These are phyloP conservation scores for Chiroxiphia lanceolata DNA, from an alignment of 2,797 vertebrate genomes.

Conservation along the genomic window DNA sequence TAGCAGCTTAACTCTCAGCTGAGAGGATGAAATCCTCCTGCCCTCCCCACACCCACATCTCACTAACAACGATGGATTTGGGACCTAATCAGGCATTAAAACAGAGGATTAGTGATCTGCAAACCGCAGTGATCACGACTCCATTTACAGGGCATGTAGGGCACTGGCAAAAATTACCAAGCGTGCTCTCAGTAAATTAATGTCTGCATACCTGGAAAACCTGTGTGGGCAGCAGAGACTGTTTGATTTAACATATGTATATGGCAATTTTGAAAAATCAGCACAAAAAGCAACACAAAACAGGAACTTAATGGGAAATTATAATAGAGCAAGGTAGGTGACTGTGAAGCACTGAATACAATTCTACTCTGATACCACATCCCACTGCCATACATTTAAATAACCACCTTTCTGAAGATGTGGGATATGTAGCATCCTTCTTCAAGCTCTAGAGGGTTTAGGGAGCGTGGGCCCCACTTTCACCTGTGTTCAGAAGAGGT, in stretches of 20 bases:
- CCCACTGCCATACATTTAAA: neutral
- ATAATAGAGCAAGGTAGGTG: neutral
- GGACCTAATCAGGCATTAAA: conserved; percentile 63
- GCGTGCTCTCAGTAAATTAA: neutral
- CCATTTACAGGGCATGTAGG: neutral
- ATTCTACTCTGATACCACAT: neutral
- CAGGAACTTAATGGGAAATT: neutral
- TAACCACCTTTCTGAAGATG: neutral
- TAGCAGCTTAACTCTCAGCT: conserved; percentile 34
- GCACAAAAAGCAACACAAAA: neutral
- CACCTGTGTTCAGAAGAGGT: neutral
- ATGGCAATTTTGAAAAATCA: neutral
- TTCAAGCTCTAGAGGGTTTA: neutral
- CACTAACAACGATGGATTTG: conserved; percentile 50
- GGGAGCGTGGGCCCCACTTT: neutral
- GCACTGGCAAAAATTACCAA: neutral
- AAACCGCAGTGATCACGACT: fast-evolving
- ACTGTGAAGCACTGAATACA: fast-evolving
- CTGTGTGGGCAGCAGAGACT: neutral
- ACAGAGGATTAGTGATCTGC: conserved; percentile 42
- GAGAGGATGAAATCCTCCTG: conserved; percentile 41
- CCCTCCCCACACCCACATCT: conserved; percentile 12
- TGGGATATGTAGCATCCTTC: neutral
- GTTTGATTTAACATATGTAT: neutral
- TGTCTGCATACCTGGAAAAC: neutral